phyloP scores from a whole-genome alignment of 2,888 invertebrate genomes.

The Troglohyphantes excavatus region DNA sequence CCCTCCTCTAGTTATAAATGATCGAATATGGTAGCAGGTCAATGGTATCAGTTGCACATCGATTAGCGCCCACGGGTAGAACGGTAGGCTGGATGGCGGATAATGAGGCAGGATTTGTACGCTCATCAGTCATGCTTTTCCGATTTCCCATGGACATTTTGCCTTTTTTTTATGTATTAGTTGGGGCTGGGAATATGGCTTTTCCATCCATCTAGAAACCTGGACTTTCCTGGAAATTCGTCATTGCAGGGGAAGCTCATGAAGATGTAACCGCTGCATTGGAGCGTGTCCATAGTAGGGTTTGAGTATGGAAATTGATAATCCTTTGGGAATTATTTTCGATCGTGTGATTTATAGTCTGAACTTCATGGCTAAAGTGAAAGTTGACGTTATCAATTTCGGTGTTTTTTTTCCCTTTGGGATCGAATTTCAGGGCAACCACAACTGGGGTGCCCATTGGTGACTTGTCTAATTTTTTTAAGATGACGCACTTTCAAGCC shows the following conservation, averaged over 20 bases:
- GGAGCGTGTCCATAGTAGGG: neutral
- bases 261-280: conserved; percentile 15
- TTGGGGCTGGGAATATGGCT: conserved; percentile 7
- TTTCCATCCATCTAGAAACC: neutral
- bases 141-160: conserved; percentile 51
- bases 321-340: neutral
- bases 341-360: neutral
- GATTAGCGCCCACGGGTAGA: conserved; percentile 52
- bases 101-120: conserved; percentile 69
- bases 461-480: no score
- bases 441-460: no score
- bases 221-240: conserved; percentile 18
- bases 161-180: conserved; percentile 18
- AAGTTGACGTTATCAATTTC: no score
- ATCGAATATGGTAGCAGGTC: conserved; percentile 59
- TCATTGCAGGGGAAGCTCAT: conserved; percentile 6
- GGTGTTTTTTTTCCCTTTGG: no score
- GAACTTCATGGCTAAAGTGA: neutral
- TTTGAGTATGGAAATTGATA: neutral
- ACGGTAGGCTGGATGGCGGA: conserved; percentile 9
- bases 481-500: no score
- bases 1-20: conserved; percentile 56
- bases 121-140: conserved; percentile 76
- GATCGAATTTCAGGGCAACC: no score
- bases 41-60: conserved; percentile 72